Conservation (phyloP, 2,113 vertebrate species). For the Campylomormyrus numenius region DNA sequence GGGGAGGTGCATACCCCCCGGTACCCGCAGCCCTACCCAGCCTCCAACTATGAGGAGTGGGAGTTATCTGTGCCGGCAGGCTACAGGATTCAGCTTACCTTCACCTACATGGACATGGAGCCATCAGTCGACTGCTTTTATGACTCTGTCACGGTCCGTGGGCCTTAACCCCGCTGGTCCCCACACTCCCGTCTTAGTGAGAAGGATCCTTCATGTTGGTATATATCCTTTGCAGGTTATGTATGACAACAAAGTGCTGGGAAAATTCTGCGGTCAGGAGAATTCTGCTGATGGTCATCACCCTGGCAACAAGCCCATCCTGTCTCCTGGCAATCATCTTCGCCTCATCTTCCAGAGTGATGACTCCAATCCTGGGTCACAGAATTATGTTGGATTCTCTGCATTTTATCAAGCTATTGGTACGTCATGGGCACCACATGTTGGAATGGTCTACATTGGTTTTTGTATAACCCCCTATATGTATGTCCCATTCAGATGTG, state of each 20-base stretch:
- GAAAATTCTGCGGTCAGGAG: conserved; percentile 73
- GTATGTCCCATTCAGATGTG: conserved; percentile 43
- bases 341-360: conserved; percentile 70
- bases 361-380: conserved; percentile 69
- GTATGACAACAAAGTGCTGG: conserved; percentile 64
- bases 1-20: conserved; percentile 72
- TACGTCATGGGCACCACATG: conserved; percentile 31
- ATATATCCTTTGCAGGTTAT: conserved; percentile 59
- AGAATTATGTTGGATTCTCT: conserved; percentile 66
- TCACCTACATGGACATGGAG: conserved; percentile 80
- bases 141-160: conserved; percentile 77
- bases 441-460: neutral
- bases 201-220: neutral
- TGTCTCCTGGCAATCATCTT: conserved; percentile 72
- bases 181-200: neutral
- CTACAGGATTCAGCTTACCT: conserved; percentile 71
- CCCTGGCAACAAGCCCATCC: conserved; percentile 61
- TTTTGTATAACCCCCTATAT: neutral
- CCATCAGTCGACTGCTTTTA: conserved; percentile 73
- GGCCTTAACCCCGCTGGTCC: neutral
- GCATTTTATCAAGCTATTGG: conserved; percentile 80
- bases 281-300: conserved; percentile 62
- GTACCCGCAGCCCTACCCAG: conserved; percentile 76
- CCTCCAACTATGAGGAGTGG: conserved; percentile 59
- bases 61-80: conserved; percentile 69